Percentiles rank a stretch among this genome's conserved stretches.
phyloP scores from a whole-genome alignment of 2,113 vertebrate genomes.

The Peromyscus leucopus region DNA sequence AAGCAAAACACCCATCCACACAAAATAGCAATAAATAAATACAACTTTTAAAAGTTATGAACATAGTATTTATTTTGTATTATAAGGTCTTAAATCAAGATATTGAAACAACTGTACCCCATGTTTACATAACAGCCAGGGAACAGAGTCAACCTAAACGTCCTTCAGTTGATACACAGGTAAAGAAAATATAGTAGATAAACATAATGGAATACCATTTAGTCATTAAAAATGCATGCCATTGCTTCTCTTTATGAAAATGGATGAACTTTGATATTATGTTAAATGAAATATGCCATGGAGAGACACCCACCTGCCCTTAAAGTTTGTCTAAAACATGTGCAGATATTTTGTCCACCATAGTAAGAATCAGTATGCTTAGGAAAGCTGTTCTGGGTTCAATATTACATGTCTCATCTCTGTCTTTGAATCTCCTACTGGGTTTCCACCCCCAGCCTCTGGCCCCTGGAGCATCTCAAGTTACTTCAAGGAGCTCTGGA shows the following conservation, averaged over 20 bases:
- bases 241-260: neutral
- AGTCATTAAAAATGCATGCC: neutral
- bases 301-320: neutral
- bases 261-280: neutral
- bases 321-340: neutral
- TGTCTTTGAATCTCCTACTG: neutral
- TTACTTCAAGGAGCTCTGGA: slow-evolving; percentile 47
- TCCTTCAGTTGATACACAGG: neutral
- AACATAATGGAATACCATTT: too few species aligned
- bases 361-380: neutral
- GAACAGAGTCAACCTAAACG: too few species aligned
- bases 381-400: neutral
- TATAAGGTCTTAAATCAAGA: neutral
- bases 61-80: neutral
- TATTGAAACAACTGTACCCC: neutral
- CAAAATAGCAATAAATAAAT: neutral
- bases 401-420: neutral
- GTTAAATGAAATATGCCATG: neutral
- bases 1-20: neutral
- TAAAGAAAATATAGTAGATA: neutral
- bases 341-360: neutral
- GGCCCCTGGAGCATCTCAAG: neutral
- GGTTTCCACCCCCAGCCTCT: neutral
- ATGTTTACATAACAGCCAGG: neutral
- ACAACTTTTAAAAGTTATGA: neutral